A percentile compares a stretch with the other conserved stretches of the same genome.
Evolutionary conservation across 1,140 invertebrate genomes (phyloP).

Genomic region (Microvelia longipes): DNA sequence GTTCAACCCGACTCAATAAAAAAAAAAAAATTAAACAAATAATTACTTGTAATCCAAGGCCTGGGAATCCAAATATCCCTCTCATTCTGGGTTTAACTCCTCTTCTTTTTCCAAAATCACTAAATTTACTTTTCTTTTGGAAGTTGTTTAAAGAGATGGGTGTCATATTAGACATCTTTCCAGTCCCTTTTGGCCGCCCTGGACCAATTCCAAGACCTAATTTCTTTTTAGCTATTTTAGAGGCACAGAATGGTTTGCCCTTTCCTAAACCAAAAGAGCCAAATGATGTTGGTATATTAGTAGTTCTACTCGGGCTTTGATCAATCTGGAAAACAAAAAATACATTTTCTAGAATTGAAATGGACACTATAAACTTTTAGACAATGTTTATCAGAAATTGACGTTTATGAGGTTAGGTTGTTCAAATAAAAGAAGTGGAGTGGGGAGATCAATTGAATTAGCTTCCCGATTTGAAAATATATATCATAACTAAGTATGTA

Average conservation of each 20-base stretch:
- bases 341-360: too few species aligned
- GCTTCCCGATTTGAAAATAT: too few species aligned
- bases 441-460: too few species aligned
- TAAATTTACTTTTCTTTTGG: conserved; percentile 45
- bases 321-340: conserved; percentile 27
- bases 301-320: conserved; percentile 12
- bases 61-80: conserved; percentile 64
- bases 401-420: too few species aligned
- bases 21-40: too few species aligned
- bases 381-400: too few species aligned
- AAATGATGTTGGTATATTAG: neutral
- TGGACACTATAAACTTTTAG: too few species aligned
- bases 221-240: conserved; percentile 63
- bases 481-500: too few species aligned
- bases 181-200: conserved; percentile 37
- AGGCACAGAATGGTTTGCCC: conserved; percentile 57
- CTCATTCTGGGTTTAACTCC: conserved; percentile 71
- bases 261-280: conserved; percentile 48
- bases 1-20: too few species aligned
- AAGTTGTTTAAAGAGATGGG: conserved; percentile 43
- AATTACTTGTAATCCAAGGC: conserved; percentile 48
- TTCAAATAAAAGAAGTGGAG: too few species aligned
- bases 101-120: conserved; percentile 62
- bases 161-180: conserved; percentile 24
- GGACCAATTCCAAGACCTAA: conserved; percentile 36